Evolutionary conservation across 2,888 invertebrate species (phyloP).

Genomic region (Mantis religiosa): DNA sequence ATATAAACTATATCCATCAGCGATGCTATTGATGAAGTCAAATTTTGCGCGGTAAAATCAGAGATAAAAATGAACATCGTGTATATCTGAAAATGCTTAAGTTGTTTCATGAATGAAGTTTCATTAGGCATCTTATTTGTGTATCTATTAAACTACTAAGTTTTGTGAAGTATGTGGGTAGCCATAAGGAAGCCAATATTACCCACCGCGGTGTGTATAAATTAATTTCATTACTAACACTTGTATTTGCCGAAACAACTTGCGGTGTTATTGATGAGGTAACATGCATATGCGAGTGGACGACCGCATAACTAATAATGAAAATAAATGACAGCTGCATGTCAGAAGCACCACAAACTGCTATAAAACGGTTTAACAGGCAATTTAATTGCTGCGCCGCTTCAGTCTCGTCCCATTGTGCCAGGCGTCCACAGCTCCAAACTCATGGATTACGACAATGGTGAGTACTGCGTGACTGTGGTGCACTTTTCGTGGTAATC

Average conservation of each 20-base stretch:
- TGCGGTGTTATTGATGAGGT: background rate
- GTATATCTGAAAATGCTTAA: too few species aligned
- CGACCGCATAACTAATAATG: background rate
- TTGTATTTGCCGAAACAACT: background rate
- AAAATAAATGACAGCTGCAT: background rate
- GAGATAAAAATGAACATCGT: too few species aligned
- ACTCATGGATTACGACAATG: background rate
- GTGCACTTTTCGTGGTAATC: background rate
- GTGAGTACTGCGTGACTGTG: background rate
- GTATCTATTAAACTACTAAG: too few species aligned
- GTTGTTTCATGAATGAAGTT: too few species aligned
- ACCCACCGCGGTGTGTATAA: too few species aligned
- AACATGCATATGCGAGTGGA: background rate
- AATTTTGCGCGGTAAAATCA: too few species aligned
- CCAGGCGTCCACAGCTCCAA: background rate
- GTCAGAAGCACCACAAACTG: background rate
- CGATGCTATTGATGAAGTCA: too few species aligned
- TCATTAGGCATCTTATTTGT: too few species aligned
- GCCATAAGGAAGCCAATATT: too few species aligned
- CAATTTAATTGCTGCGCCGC: background rate
- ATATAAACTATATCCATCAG: too few species aligned
- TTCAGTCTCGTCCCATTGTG: background rate
- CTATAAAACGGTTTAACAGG: background rate
- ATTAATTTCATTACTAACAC: background rate
- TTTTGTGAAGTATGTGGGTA: too few species aligned